phyloP scores from a whole-genome alignment of 2,888 invertebrate genomes.

The Meghimatium bilineatum region DNA sequence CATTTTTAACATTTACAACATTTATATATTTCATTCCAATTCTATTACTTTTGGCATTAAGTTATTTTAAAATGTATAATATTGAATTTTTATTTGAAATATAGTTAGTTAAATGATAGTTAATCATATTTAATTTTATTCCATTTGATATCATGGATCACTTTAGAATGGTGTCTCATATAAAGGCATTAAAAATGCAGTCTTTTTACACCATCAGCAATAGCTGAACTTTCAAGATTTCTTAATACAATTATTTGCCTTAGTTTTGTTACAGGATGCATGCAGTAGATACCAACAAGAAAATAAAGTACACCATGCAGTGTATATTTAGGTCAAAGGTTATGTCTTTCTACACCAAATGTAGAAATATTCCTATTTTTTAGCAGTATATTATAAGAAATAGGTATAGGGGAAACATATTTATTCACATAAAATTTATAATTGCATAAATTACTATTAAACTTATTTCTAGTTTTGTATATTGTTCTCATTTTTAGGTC shows the following conservation, averaged over 20 bases:
- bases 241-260: background rate
- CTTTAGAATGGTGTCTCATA: background rate
- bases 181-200: conserved; percentile 4
- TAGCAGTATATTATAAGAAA: background rate
- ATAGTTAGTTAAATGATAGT: background rate
- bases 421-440: background rate
- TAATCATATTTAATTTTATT: background rate
- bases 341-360: background rate
- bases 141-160: background rate
- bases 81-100: background rate
- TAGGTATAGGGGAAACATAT: background rate
- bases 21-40: no score
- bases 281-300: background rate
- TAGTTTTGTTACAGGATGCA: background rate
- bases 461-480: no score
- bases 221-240: background rate
- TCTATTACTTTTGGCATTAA: no score
- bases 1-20: no score
- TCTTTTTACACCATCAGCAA: conserved; percentile 2
- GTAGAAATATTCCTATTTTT: background rate
- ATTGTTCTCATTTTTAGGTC: background rate
- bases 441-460: background rate
- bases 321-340: background rate
- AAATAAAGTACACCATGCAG: background rate
- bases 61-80: no score